phyloP scores from a whole-genome alignment of 35 echinoderm and acorn worm genomes.

The Apostichopus californicus region DNA sequence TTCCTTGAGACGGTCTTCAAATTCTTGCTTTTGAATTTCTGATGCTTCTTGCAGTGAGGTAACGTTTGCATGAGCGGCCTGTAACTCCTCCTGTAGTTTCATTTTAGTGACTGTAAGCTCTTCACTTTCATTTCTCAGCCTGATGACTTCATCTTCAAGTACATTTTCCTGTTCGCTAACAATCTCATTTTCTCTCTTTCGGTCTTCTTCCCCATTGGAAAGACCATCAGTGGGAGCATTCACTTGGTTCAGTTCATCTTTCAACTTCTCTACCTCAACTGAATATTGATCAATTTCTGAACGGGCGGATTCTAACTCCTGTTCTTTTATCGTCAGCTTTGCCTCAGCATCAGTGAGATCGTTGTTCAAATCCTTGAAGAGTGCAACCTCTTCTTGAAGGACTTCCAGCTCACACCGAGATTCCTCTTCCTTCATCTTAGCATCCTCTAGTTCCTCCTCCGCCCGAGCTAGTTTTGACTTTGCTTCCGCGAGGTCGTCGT shows the following conservation, averaged over 20 bases:
- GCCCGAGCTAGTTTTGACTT: background rate
- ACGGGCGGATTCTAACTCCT: background rate
- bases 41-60: background rate
- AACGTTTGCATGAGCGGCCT: background rate
- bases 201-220: background rate
- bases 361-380: background rate
- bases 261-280: background rate
- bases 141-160: background rate
- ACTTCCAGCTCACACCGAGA: background rate
- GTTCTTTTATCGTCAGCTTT: background rate
- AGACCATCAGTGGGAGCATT: background rate
- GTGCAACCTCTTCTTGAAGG: background rate
- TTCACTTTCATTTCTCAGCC: background rate
- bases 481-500: background rate
- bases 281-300: background rate
- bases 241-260: background rate
- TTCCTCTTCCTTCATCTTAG: background rate
- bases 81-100: background rate
- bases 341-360: background rate
- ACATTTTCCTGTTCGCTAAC: background rate
- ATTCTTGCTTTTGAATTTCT: background rate
- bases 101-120: background rate
- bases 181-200: background rate
- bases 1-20: too few relatives aligned
- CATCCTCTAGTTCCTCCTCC: background rate